A percentile compares a stretch with the other conserved stretches of the same genome.
phyloP scores from a whole-genome alignment of 2,888 invertebrate species.

The Seira ritae region DNA sequence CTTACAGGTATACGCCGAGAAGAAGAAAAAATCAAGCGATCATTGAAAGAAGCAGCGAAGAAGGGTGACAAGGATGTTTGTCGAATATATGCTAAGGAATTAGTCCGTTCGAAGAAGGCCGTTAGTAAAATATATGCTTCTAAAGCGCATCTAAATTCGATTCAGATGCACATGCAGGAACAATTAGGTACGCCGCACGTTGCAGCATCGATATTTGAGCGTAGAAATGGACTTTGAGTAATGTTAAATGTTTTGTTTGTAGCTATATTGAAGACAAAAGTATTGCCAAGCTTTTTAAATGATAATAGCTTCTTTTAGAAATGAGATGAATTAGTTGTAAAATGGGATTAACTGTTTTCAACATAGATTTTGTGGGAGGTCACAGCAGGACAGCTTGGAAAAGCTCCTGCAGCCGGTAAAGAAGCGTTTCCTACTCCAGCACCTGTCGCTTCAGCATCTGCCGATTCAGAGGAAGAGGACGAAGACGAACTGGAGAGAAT shows the following conservation, averaged over 20 bases:
- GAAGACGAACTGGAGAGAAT: conserved; percentile 93
- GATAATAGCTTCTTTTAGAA: conserved; percentile 93
- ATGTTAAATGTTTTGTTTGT: too few relatives aligned
- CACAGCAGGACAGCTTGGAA: conserved; percentile 93
- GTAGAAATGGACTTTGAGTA: too few relatives aligned
- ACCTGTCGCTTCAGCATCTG: conserved; percentile 78
- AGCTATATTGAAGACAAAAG: not conserved
- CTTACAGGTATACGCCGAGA: conserved; percentile 92
- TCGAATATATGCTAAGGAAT: conserved; percentile 93
- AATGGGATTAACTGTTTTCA: too few relatives aligned
- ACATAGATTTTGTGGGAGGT: conserved; percentile 89
- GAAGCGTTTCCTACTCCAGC: conserved; percentile 77
- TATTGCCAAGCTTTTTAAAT: conserved; percentile 87
- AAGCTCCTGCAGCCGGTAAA: conserved; percentile 84
- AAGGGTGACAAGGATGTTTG: conserved; percentile 97
- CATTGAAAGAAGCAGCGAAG: conserved; percentile 93
- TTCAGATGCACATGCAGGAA: conserved; percentile 98
- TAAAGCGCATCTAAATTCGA: conserved; percentile 97
- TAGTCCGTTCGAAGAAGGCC: conserved; percentile 91
- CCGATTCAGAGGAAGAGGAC: conserved; percentile 79
- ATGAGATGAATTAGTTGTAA: too few relatives aligned
- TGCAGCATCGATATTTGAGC: too few relatives aligned
- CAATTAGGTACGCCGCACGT: conserved; percentile 85
- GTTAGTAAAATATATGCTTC: conserved; percentile 94
- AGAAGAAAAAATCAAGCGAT: conserved; percentile 96